phyloP scores from a whole-genome alignment of 1,140 invertebrate genomes.

The Adelges cooleyi region DNA sequence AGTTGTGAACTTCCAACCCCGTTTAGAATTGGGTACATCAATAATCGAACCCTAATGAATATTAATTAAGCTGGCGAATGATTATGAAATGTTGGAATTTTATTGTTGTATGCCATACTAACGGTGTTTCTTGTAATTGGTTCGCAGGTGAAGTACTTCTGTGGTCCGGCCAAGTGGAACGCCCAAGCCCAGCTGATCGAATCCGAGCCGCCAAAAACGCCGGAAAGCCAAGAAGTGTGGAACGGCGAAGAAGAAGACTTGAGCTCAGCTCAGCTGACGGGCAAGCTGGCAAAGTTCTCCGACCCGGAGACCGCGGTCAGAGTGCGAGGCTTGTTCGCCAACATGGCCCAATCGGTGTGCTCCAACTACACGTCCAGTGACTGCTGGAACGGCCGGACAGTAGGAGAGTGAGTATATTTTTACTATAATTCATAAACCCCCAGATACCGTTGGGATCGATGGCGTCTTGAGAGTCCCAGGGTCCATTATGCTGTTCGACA shows the following conservation, averaged over 20 bases:
- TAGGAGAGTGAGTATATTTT: constrained; percentile 56
- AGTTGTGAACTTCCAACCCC: no score
- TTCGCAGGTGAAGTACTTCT: constrained; percentile 12
- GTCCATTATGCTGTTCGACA: no score
- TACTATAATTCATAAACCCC: no score
- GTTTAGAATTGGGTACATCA: no score
- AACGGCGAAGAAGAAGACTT: constrained; percentile 24
- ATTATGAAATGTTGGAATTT: no score
- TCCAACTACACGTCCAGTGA: constrained; percentile 46
- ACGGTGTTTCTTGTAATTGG: no score
- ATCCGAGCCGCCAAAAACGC: background rate
- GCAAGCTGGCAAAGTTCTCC: constrained; percentile 18
- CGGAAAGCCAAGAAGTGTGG: constrained; percentile 27
- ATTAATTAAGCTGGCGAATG: no score
- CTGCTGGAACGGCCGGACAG: constrained; percentile 63
- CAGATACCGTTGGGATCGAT: no score
- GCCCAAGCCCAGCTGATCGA: no score
- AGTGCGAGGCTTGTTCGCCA: constrained; percentile 57
- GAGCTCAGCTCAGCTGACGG: background rate
- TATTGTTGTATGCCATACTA: no score
- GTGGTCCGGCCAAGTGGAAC: background rate
- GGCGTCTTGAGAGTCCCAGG: no score
- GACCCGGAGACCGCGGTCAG: constrained; percentile 34
- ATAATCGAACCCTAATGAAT: no score
- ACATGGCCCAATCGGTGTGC: constrained; percentile 56